A percentile compares a stretch with the other conserved stretches of the same genome.
Evolutionary conservation across 2,888 invertebrate species (phyloP).

Genomic region (Tanytarsus gracilentus): DNA sequence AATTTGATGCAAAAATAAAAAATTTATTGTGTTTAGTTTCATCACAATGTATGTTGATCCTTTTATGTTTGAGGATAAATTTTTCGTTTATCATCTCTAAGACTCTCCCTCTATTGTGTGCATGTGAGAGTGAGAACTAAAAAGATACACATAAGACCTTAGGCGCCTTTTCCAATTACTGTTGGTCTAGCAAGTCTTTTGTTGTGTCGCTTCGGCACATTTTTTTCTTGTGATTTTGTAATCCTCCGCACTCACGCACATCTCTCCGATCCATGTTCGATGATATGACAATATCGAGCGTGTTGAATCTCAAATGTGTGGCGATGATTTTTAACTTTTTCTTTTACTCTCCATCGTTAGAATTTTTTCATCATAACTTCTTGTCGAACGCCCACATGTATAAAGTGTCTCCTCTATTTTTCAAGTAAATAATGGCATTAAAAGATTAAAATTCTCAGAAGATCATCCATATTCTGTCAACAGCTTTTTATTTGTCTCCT

Average conservation of each 20-base stretch:
- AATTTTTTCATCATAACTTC: background rate
- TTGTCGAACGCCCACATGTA: conserved; percentile 7
- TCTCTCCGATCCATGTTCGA: background rate
- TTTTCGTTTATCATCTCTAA: conserved; percentile 27
- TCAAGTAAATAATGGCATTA: conserved; percentile 23
- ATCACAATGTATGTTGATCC: too few relatives aligned
- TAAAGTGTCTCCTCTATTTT: background rate
- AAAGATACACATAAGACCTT: conserved; percentile 20
- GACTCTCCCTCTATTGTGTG: conserved; percentile 18
- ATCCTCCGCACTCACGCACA: too few relatives aligned
- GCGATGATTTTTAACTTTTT: conserved; percentile 5
- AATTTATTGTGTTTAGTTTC: too few relatives aligned
- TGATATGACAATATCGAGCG: background rate
- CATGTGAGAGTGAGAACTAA: background rate
- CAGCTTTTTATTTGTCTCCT: background rate
- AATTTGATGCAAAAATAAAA: too few relatives aligned
- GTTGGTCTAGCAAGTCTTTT: conserved; percentile 22
- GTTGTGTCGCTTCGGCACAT: conserved; percentile 4
- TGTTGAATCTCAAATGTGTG: background rate
- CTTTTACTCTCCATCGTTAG: background rate
- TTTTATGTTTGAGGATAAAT: too few relatives aligned
- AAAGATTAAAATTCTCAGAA: conserved; percentile 27
- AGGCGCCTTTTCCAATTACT: conserved; percentile 29
- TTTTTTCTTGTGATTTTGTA: too few relatives aligned
- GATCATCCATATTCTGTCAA: conserved; percentile 16